Percentiles rank a stretch among this genome's conserved stretches.
phyloP scores from a whole-genome alignment of 1,140 invertebrate genomes.

The Xylocopa sonorina region DNA sequence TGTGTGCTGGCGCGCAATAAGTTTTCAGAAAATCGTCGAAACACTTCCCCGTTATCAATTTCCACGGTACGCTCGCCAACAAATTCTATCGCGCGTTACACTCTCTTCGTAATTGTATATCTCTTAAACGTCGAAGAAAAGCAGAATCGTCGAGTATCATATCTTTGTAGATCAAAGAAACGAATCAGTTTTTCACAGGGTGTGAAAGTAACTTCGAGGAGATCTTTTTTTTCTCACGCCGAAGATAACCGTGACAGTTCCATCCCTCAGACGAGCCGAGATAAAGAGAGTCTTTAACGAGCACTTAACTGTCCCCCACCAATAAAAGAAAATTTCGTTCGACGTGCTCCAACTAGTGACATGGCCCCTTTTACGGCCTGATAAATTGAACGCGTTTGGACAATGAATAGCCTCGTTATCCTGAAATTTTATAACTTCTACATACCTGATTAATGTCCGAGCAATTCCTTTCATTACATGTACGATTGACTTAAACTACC shows the following conservation, averaged over 20 bases:
- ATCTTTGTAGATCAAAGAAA: constrained; percentile 24
- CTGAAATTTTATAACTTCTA: not conserved
- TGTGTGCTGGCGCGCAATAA: constrained; percentile 4
- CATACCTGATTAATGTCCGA: not conserved
- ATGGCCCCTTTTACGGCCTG: not conserved
- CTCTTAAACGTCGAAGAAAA: not conserved
- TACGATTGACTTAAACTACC: too few species aligned
- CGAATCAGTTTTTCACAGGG: constrained; percentile 31
- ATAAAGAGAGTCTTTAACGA: constrained; percentile 69
- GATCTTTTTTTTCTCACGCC: constrained; percentile 49
- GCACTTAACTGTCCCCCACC: constrained; percentile 60
- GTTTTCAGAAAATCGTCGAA: not conserved
- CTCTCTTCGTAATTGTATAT: too few species aligned
- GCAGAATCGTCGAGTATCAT: not conserved
- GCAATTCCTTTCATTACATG: not conserved
- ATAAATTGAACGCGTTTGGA: constrained; percentile 25
- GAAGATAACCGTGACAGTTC: constrained; percentile 55
- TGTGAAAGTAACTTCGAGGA: constrained; percentile 20
- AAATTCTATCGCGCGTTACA: too few species aligned
- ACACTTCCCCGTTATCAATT: not conserved
- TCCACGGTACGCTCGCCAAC: too few species aligned
- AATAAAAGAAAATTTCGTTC: constrained; percentile 54
- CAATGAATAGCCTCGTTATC: constrained; percentile 24
- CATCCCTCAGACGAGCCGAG: constrained; percentile 54
- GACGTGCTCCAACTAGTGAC: not conserved